Percentiles rank a stretch among this genome's conserved stretches.
Evolutionary conservation across 2,888 invertebrate genomes (phyloP).

Genomic region (Drosophila anomelani): DNA sequence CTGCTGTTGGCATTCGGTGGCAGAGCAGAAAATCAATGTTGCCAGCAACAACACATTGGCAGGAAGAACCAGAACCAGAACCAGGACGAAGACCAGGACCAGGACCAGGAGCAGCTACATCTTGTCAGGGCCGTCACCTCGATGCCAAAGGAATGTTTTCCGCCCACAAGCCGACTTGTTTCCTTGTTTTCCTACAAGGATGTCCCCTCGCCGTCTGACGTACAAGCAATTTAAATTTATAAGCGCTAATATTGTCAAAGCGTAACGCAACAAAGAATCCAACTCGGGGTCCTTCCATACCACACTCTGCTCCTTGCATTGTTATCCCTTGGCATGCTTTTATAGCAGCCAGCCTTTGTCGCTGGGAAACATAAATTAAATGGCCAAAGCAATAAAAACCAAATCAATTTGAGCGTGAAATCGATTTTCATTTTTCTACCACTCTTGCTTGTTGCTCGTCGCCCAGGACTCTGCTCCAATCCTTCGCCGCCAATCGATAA

Average conservation of each 20-base stretch:
- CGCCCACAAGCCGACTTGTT: constrained; percentile 42
- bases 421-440: constrained; percentile 65
- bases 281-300: constrained; percentile 10
- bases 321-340: constrained; percentile 50
- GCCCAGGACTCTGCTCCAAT: constrained; percentile 1
- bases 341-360: constrained; percentile 50
- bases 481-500: constrained; percentile 58
- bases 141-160: constrained; percentile 57
- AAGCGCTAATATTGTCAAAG: constrained; percentile 65
- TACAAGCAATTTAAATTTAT: constrained; percentile 69
- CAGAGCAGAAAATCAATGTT: constrained; percentile 73
- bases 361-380: constrained; percentile 69
- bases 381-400: constrained; percentile 70
- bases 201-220: constrained; percentile 18
- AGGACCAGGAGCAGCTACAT: constrained; percentile 41
- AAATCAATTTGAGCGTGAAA: constrained; percentile 79
- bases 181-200: constrained; percentile 30
- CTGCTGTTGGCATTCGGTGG: constrained; percentile 69
- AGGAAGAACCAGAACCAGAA: constrained; percentile 1
- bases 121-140: constrained; percentile 62
- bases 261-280: constrained; percentile 55
- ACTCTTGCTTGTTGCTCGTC: constrained; percentile 29
- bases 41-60: constrained; percentile 52
- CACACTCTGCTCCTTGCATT: constrained; percentile 41
- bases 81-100: not conserved